phyloP scores from a whole-genome alignment of 2,797 vertebrate species.

The Sus cebifrons region DNA sequence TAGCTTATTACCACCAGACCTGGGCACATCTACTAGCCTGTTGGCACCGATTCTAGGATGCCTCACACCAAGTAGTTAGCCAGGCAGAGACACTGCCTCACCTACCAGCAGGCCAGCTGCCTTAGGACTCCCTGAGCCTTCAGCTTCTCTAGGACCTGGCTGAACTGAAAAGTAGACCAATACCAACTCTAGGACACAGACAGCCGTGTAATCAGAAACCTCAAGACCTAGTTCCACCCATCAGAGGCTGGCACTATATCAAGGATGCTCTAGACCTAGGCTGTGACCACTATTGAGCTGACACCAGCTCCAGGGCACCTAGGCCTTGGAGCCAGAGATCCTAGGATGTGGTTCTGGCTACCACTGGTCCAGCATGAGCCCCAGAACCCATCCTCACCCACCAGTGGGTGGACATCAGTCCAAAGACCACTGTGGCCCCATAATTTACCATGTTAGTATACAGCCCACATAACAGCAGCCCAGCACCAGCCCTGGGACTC shows the following conservation, averaged over 20 bases:
- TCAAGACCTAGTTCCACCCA: neutral
- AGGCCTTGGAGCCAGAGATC: neutral
- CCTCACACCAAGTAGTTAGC: neutral
- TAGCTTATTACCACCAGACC: neutral
- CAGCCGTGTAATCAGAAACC: neutral
- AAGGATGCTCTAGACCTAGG: neutral
- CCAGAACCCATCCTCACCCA: neutral
- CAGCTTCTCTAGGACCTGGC: neutral
- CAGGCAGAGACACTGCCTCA: neutral
- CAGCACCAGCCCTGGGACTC: neutral
- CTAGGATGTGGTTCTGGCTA: neutral
- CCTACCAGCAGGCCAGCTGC: neutral
- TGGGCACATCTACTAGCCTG: neutral
- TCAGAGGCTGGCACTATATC: neutral
- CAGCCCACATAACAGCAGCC: neutral
- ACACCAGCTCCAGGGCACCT: neutral
- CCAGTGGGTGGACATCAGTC: neutral
- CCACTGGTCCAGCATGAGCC: neutral
- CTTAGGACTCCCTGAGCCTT: neutral
- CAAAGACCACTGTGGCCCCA: neutral
- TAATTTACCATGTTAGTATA: neutral
- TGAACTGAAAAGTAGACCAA: neutral
- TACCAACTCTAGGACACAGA: neutral
- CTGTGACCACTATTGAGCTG: neutral
- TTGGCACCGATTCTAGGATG: neutral